Evolutionary conservation across 2,113 vertebrate genomes (phyloP), one percentile per base, ranked within the genome.

Genomic region (Lepus timidus): DNA sequence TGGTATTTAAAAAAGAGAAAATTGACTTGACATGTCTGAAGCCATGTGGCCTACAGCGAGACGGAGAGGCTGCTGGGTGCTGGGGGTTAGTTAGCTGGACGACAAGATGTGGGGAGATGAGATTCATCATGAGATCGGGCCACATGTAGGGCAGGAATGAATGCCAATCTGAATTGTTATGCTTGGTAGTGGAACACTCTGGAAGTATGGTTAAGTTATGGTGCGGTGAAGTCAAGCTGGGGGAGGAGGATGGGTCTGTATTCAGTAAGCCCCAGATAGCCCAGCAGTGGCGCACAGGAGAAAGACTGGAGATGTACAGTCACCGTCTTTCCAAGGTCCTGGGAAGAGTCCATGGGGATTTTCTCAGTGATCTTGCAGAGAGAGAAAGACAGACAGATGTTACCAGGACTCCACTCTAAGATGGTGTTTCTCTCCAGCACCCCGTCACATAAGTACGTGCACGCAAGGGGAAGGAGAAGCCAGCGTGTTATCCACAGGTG

Each of bases 101-200:
- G 3, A 0, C 1, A n/a, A 36, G 73, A 39, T 2, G 0, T 71
- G 2, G 27, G 31, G 36, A 25, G 51, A 12, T 52, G n/a, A 76
- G 13, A n/a, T 29, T 84, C 64, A 52, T 33, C 27, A 23, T 64
- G 6, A 20, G 44, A 10, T 65, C 33, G 61, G 27, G 76, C 62
- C 36, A 61, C 39, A 31, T 68, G 44, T 52, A 22, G 73, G 79
- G 78, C 49, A 55, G 79, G 51, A 81, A n/a, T 80, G 58, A 76
- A 36, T 44, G 29, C 67, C 22, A 0, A 58, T 39, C 44, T 61
- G 73, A 74, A 79, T 14, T 13, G 3, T 14, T 81, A 27, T 10
- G 19, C 67, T 79, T 58, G 55, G 55, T 58, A 19, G 55, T 58
- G 17, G 13, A 58, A 58, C 55, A 27, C 6, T 51, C 23, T 44